Evolutionary conservation across 2,888 invertebrate genomes (phyloP).

Genomic region (Seira sanloemensis): DNA sequence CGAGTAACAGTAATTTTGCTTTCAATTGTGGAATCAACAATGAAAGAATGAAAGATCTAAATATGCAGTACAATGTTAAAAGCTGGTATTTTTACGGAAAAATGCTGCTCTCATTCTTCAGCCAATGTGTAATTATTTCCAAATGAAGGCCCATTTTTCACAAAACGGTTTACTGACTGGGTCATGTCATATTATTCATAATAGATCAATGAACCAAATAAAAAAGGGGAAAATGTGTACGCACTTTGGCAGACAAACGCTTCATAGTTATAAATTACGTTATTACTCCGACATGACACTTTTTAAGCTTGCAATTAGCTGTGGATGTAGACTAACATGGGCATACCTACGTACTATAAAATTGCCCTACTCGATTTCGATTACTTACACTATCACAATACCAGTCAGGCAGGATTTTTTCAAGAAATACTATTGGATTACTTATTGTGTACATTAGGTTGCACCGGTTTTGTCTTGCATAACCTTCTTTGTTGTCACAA

Average conservation of each 20-base stretch:
- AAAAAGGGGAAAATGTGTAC: neutral
- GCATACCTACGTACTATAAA: neutral
- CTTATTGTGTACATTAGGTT: constrained; percentile 22
- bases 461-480: constrained; percentile 38
- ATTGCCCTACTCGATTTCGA: neutral
- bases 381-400: neutral
- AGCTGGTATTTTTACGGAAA: neutral
- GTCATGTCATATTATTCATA: constrained; percentile 8
- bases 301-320: constrained; percentile 13
- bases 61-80: too few relatives aligned
- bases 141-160: neutral
- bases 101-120: neutral
- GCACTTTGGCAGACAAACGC: neutral
- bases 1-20: too few relatives aligned
- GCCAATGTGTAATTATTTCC: neutral
- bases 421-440: constrained; percentile 25
- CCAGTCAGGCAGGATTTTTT: constrained; percentile 58
- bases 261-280: too few relatives aligned
- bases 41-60: too few relatives aligned
- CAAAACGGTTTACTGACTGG: constrained; percentile 20
- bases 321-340: neutral
- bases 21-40: too few relatives aligned
- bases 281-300: constrained; percentile 16
- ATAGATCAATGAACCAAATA: constrained; percentile 40
- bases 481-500: constrained; percentile 54